Conservation (phyloP, 2,113 vertebrate species). For the Pluvialis apricaria region DNA sequence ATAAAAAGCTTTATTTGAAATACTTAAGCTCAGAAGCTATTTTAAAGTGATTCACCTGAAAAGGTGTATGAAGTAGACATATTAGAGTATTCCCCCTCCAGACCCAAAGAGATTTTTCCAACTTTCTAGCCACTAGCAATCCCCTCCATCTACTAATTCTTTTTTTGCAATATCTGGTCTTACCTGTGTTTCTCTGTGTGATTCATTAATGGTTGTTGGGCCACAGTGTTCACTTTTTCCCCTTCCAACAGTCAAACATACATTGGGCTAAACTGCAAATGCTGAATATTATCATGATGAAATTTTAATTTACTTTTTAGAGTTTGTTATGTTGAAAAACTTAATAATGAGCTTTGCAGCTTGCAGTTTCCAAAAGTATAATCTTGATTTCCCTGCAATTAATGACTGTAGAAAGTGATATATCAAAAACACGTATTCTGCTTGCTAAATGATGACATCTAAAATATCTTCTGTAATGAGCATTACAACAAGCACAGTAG, state of each 20-base stretch:
- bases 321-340: neutral
- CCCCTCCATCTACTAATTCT: neutral
- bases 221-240: neutral
- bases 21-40: neutral
- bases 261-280: neutral
- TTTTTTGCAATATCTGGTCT: neutral
- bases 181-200: neutral
- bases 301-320: slow-evolving; percentile 14
- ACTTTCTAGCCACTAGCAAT: neutral
- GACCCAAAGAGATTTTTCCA: neutral
- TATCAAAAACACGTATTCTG: slow-evolving; percentile 11
- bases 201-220: neutral
- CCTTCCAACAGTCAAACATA: neutral
- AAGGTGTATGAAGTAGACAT: neutral
- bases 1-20: neutral
- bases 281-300: neutral
- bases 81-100: neutral
- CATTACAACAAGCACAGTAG: neutral
- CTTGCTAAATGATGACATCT: neutral
- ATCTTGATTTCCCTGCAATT: slow-evolving; percentile 45
- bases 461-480: slow-evolving; percentile 36
- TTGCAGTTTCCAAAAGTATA: slow-evolving; percentile 16
- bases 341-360: neutral
- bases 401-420: slow-evolving; percentile 7
- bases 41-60: neutral